Base-by-base conservation (phyloP, 1,140 invertebrate genomes). In the Brachionus rotundiformis region DNA sequence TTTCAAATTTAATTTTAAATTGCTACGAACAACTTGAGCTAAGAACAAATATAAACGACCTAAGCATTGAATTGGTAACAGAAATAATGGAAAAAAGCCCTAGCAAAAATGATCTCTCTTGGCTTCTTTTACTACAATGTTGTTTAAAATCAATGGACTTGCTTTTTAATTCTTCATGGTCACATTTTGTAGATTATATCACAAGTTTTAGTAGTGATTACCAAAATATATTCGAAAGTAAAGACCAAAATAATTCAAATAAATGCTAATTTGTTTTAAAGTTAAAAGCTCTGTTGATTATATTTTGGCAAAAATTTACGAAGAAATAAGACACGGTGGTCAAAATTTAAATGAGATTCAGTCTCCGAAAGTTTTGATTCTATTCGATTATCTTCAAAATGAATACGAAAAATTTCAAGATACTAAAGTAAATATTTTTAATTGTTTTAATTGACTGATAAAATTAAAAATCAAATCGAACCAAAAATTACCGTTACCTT, bases 101-200 rank as follows among this genome's bases (percentile, higher is more conserved):
- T 3, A 33, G 1, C 11, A 13, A 29, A 1, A 3, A 29, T 33
- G 7, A 16, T 31, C 3, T 23, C 1, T 2, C 27, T 0, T 47
- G 36, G 19, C 44, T 25, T 25, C 19, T 27, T 73, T 11, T 44
- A n/a, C 16, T 68, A 16, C 10, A 68, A 10, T 68, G 13, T 23
- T 73, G 68, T 27, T 73, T 73, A 13, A 41, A 25, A 11, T 23
- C 36, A 25, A 13, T 73, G 29, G 68, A 73, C 36, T 29, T 73
- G 10, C 5, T 73, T 7, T 73, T 73, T 19, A 73, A 73, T 44
- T 73, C 16, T 47, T 73, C 25, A 25, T 73, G 36, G 36, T 44
- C 25, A 27, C 13, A 6, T 25, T 19, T 41, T 19, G 10, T 73
- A 27, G 13, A 44, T 25, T 73, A 44, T 44, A 31, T 27, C 1